Conservation (phyloP, 2,797 vertebrate genomes). For the Amblyopsis hoosieri region DNA sequence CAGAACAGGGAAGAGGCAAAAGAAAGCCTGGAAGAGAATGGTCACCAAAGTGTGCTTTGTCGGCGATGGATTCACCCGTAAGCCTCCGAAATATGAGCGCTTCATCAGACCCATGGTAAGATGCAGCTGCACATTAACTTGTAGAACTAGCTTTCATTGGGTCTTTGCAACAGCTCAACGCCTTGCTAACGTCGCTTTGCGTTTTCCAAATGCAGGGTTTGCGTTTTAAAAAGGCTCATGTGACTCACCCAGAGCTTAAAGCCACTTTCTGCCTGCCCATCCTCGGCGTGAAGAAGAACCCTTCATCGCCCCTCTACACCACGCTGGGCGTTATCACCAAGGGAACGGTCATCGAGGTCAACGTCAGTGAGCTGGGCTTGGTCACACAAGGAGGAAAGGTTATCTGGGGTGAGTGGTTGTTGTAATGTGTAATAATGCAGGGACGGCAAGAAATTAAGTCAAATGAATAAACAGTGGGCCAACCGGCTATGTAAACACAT, state of each 20-base stretch:
- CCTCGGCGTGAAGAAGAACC: constrained; percentile 98
- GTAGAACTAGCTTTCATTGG: neutral
- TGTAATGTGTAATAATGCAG: neutral
- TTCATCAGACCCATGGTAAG: constrained; percentile 99
- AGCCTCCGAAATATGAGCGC: constrained; percentile 96
- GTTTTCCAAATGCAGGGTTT: constrained; percentile 80
- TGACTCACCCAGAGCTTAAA: constrained; percentile 98
- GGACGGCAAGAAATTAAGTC: neutral
- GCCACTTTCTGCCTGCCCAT: constrained; percentile 97
- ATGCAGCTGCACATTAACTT: neutral
- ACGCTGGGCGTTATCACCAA: constrained; percentile 96
- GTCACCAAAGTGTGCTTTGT: constrained; percentile 99
- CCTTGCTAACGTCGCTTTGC: neutral
- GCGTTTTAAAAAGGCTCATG: constrained; percentile 97
- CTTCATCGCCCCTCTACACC: constrained; percentile 95
- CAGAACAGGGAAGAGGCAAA: constrained; percentile 94
- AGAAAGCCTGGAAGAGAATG: constrained; percentile 99
- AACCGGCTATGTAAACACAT: too few relatives aligned
- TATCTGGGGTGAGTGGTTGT: constrained; percentile 90
- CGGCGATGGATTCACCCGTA: constrained; percentile 95
- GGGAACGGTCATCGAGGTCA: constrained; percentile 94
- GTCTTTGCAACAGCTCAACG: neutral
- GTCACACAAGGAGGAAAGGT: constrained; percentile 99
- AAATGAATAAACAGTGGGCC: too few relatives aligned
- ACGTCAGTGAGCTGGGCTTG: constrained; percentile 94